Percentiles rank a stretch among this genome's conserved stretches.
phyloP scores from a whole-genome alignment of 2,113 vertebrate genomes.

The Aldabrachelys gigantea region DNA sequence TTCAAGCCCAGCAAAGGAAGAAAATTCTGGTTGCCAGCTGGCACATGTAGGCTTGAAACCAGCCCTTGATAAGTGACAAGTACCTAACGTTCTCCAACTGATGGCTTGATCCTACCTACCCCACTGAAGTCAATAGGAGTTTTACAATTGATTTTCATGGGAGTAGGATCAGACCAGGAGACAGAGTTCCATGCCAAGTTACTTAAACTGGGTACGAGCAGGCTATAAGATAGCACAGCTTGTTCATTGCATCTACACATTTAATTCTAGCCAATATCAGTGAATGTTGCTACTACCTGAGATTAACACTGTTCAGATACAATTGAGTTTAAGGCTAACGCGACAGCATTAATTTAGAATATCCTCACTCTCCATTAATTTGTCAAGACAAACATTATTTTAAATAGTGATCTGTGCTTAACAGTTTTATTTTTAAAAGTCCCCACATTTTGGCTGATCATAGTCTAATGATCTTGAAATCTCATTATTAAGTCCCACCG shows the following conservation, averaged over 20 bases:
- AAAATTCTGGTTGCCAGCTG: background rate
- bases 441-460: background rate
- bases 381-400: background rate
- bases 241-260: background rate
- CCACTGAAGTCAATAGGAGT: background rate
- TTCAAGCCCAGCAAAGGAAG: background rate
- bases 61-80: background rate
- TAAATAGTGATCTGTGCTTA: background rate
- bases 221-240: background rate
- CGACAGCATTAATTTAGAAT: background rate
- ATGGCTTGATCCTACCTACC: background rate
- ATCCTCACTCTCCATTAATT: background rate
- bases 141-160: background rate
- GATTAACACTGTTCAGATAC: background rate
- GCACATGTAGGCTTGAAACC: background rate
- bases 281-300: background rate
- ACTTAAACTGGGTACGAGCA: background rate
- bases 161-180: background rate
- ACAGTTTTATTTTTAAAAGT: background rate
- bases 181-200: background rate
- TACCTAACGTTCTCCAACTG: background rate
- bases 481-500: background rate
- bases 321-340: background rate
- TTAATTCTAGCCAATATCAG: background rate
- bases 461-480: constrained; percentile 8